Evolutionary conservation across 2,113 vertebrate species (phyloP), one percentile per base, ranked within the genome.

Genomic region (Aptenodytes patagonicus): DNA sequence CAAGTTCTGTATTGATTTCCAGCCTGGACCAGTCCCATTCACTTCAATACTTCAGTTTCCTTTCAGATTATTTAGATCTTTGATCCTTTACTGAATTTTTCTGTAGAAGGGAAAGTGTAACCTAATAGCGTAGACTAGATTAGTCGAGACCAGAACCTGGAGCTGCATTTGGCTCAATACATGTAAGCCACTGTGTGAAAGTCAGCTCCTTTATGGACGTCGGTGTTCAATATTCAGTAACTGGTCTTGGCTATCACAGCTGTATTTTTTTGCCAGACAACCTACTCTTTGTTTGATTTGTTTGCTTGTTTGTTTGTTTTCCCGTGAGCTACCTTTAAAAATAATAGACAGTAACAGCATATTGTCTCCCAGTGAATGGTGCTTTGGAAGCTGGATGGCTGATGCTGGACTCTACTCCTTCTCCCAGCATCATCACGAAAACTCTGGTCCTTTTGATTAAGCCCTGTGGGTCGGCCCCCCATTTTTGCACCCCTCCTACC

Each of bases 401-500:
- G 61, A 6, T 34, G 2, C 68, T 6, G 55, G 42, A 4, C 54
- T 46, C 31, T 6, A 4, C 13, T 44, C 15, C 29, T 34, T 46
- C 71, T 34, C 52, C 25, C 52, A 22, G 28, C 61, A 65, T 7
- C 65, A 8, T 12, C 42, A 1, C 17, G 21, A 44, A 14, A 34
- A 6, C 51, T 21, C 40, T 4, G 22, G 8, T 31, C 40, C 58
- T 36, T 19, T 6, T 7, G 42, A 34, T 6, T 13, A 12, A 31
- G 4, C 13, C 66, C 26, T 5, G 61, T 4, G 89, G 20, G 11
- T 26, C 31, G 16, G 7, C 5, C 16, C 52, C 51, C 15, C 42
- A 0, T 4, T 9, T 24, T 12, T 1, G 61, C 49, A 7, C 18
- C 62, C 8, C 47, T 46, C 38, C 34, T 14, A 2, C 34, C 61